phyloP scores from a whole-genome alignment of 2,797 vertebrate species.

The Pachyuromys duprasi region DNA sequence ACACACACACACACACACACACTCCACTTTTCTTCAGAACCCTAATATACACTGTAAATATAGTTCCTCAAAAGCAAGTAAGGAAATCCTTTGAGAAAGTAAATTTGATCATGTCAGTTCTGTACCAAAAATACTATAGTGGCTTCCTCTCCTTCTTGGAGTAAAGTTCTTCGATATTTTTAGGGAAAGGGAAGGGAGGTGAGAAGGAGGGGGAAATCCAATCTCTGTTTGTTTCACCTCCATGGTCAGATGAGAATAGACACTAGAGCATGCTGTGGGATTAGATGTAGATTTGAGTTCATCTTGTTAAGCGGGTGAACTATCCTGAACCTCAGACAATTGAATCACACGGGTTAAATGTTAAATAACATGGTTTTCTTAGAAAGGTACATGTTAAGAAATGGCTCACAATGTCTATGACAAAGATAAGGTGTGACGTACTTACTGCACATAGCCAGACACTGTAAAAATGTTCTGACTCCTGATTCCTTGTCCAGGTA shows the following conservation, averaged over 20 bases:
- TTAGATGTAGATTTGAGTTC: background rate
- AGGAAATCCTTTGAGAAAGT: background rate
- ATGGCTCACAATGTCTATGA: background rate
- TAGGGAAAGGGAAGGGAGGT: background rate
- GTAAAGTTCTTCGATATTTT: background rate
- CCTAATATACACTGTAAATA: background rate
- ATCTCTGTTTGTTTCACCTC: background rate
- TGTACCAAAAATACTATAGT: background rate
- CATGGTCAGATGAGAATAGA: background rate
- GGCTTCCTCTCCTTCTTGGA: background rate
- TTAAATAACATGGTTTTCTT: background rate
- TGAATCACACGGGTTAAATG: background rate
- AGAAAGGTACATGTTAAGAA: conserved; percentile 14
- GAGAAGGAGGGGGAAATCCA: background rate
- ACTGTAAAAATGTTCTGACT: conserved; percentile 9
- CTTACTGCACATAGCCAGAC: background rate
- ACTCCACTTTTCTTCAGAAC: conserved; percentile 9
- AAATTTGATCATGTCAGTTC: background rate
- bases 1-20: background rate
- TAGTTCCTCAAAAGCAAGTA: background rate
- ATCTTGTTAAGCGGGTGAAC: background rate
- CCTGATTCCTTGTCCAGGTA: background rate
- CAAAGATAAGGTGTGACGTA: background rate
- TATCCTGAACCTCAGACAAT: background rate
- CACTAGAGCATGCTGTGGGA: background rate